Evolutionary conservation across 2,797 vertebrate species (phyloP).

Genomic region (Caiman crocodilus): DNA sequence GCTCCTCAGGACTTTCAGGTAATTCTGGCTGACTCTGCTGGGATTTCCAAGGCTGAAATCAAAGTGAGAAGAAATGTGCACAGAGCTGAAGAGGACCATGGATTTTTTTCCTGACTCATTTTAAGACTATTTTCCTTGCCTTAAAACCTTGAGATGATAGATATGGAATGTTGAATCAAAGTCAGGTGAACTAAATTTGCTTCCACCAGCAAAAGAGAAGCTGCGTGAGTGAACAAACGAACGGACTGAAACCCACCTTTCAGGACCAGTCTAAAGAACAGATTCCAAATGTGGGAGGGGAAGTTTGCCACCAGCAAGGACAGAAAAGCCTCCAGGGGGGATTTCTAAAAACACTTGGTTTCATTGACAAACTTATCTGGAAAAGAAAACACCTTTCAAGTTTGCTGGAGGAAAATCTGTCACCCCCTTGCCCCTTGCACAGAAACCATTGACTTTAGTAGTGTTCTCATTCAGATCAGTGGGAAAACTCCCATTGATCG

Average conservation of each 20-base stretch:
- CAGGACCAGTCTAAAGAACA: background rate
- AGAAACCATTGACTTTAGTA: background rate
- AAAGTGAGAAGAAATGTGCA: constrained; percentile 3
- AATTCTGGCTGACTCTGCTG: constrained; percentile 29
- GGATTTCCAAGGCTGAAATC: constrained; percentile 43
- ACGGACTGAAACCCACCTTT: background rate
- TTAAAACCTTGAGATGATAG: constrained; percentile 18
- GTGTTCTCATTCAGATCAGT: background rate
- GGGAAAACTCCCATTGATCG: background rate
- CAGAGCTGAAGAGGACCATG: background rate
- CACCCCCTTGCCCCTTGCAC: background rate
- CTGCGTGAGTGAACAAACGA: background rate
- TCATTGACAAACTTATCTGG: constrained; percentile 10
- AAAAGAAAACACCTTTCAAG: constrained; percentile 2
- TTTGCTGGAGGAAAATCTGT: background rate
- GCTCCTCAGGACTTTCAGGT: constrained; percentile 27
- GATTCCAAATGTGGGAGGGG: background rate
- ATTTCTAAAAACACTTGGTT: background rate
- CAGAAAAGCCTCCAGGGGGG: background rate
- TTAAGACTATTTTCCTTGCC: constrained; percentile 12
- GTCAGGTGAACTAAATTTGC: background rate
- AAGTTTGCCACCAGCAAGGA: background rate
- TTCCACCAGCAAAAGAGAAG: background rate
- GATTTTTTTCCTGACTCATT: constrained; percentile 37
- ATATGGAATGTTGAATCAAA: constrained; percentile 15